A percentile compares a stretch with the other conserved stretches of the same genome.
Evolutionary conservation across 1,140 invertebrate species (phyloP).

Genomic region (Ganaspis sp.): DNA sequence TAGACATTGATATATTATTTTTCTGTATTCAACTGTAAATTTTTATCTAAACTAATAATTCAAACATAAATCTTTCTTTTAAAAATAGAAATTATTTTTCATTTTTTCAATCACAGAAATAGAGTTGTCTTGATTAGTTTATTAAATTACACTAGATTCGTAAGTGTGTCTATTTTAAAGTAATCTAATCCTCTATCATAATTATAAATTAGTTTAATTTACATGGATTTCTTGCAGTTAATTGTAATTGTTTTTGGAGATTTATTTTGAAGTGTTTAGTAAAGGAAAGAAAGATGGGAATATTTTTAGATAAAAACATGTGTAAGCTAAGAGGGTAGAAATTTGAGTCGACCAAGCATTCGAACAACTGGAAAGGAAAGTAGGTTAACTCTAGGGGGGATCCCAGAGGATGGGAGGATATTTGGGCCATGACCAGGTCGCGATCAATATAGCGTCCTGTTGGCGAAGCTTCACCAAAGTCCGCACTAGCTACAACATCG

Average conservation of each 20-base stretch:
- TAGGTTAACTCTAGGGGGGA: slow-evolving; percentile 69
- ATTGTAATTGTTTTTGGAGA: too few relatives aligned
- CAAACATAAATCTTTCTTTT: too few relatives aligned
- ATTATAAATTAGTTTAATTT: too few relatives aligned
- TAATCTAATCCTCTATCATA: too few relatives aligned
- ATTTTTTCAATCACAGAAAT: too few relatives aligned
- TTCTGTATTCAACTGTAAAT: neutral
- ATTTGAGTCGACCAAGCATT: neutral
- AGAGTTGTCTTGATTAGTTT: too few relatives aligned
- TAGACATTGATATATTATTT: neutral
- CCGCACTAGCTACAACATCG: slow-evolving; percentile 39
- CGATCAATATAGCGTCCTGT: slow-evolving; percentile 70
- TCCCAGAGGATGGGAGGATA: slow-evolving; percentile 70
- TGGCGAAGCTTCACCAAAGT: slow-evolving; percentile 46
- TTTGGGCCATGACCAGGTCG: slow-evolving; percentile 75
- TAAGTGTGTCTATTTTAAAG: too few relatives aligned
- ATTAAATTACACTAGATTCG: neutral
- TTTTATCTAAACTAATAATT: too few relatives aligned
- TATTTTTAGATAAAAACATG: neutral
- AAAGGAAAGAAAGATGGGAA: too few relatives aligned
- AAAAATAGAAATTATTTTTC: too few relatives aligned
- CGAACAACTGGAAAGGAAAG: slow-evolving; percentile 52
- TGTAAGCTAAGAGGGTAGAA: neutral
- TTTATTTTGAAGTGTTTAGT: too few relatives aligned
- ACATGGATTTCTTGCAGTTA: too few relatives aligned